Evolutionary conservation across 2,113 vertebrate genomes (phyloP).

Genomic region (Perognathus longimembris): DNA sequence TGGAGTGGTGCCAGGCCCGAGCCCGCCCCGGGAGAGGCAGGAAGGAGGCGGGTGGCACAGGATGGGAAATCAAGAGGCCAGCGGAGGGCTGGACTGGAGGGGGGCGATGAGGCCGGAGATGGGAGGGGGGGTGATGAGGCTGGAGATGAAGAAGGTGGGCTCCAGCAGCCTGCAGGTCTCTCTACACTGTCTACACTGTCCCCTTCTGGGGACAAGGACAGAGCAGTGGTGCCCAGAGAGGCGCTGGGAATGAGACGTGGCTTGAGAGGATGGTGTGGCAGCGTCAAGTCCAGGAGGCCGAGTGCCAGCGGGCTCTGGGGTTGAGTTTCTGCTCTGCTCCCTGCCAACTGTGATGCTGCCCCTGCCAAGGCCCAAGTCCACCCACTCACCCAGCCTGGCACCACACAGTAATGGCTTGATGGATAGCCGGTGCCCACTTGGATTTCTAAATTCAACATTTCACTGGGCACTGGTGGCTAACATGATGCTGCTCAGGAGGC

Average conservation of each 20-base stretch:
- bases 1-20: slow-evolving; percentile 80
- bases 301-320: background rate
- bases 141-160: background rate
- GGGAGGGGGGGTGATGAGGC: slow-evolving; percentile 66
- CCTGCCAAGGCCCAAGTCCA: background rate
- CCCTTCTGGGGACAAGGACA: background rate
- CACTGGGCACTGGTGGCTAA: no score
- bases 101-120: slow-evolving; percentile 43
- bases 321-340: background rate
- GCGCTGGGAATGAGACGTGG: background rate
- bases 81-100: slow-evolving; percentile 64
- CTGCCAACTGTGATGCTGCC: background rate
- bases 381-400: no score
- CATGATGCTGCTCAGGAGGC: no score
- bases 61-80: slow-evolving; percentile 79
- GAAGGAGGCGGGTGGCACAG: slow-evolving; percentile 75
- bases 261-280: fast-evolving
- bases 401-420: background rate
- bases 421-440: no score
- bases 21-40: slow-evolving; percentile 81
- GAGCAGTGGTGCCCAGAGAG: background rate
- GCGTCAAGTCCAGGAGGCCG: background rate
- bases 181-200: background rate
- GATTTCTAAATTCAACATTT: no score
- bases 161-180: background rate